Percentiles rank a stretch among this genome's conserved stretches.
phyloP scores from a whole-genome alignment of 2,888 invertebrate species.

The Acanthosepion lycidas region DNA sequence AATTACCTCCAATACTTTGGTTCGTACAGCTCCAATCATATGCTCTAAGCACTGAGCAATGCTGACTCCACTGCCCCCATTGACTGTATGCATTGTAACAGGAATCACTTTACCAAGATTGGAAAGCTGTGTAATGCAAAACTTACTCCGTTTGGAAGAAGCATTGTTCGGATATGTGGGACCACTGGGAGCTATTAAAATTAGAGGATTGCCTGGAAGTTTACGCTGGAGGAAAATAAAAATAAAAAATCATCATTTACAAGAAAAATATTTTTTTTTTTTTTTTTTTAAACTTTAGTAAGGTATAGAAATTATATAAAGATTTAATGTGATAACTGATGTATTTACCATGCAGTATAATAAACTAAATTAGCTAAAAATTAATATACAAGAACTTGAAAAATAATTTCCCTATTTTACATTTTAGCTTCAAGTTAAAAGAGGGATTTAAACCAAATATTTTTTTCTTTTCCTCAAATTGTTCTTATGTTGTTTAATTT shows the following conservation, averaged over 20 bases:
- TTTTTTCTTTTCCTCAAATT: no score
- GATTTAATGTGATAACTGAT: no score
- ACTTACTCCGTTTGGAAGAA: conserved; percentile 78
- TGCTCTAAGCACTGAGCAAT: conserved; percentile 74
- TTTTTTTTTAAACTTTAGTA: no score
- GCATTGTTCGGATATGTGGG: conserved; percentile 64
- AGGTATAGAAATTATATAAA: no score
- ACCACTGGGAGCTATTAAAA: conserved; percentile 73
- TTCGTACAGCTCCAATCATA: conserved; percentile 78
- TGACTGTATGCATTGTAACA: conserved; percentile 77
- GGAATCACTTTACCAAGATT: conserved; percentile 82
- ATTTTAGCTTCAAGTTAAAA: no score
- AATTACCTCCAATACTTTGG: conserved; percentile 81
- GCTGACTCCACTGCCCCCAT: conserved; percentile 65
- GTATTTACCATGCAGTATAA: no score
- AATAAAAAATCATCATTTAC: conserved; percentile 38
- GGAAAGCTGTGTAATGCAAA: conserved; percentile 83
- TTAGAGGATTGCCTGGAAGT: conserved; percentile 79
- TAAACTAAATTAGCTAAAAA: no score
- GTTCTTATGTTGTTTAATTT: no score
- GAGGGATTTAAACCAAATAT: no score
- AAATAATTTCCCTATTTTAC: no score
- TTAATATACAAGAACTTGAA: no score
- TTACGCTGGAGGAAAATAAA: conserved; percentile 77
- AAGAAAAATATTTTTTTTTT: no score